Evolutionary conservation across 2,888 invertebrate genomes (phyloP).

Genomic region (Dryococelus australis): DNA sequence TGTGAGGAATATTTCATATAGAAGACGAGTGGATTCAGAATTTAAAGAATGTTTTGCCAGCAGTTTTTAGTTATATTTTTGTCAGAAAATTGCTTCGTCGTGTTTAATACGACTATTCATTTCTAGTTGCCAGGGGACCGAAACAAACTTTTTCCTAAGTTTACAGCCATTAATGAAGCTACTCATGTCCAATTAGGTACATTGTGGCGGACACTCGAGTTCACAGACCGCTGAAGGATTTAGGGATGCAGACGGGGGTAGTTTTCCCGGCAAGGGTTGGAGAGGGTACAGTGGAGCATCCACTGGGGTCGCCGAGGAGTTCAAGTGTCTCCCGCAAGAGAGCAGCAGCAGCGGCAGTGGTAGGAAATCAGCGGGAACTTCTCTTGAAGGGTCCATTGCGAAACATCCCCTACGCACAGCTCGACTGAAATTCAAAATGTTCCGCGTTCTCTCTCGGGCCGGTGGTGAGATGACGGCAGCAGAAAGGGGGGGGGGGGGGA

Average conservation of each 20-base stretch:
- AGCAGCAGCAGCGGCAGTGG: neutral
- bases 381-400: conserved; percentile 18
- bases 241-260: neutral
- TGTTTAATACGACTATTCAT: too few relatives aligned
- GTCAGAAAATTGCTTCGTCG: too few relatives aligned
- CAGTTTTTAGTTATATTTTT: too few relatives aligned
- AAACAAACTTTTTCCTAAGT: neutral
- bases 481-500: neutral
- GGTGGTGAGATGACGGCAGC: conserved; percentile 30
- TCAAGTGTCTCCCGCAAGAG: neutral
- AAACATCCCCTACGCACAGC: conserved; percentile 12
- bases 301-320: conserved; percentile 8
- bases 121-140: neutral
- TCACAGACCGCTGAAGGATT: neutral
- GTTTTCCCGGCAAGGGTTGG: neutral
- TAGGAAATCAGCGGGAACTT: conserved; percentile 22
- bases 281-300: neutral
- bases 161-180: neutral
- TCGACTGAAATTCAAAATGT: conserved; percentile 27
- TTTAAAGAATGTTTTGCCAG: too few relatives aligned
- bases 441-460: conserved; percentile 28
- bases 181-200: neutral
- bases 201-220: neutral
- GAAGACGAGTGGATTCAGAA: too few relatives aligned
- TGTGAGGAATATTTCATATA: too few relatives aligned